These are phyloP conservation scores for Xenotilapia leptura DNA, from an alignment of 2,113 vertebrate genomes.

Conservation along the genomic window DNA sequence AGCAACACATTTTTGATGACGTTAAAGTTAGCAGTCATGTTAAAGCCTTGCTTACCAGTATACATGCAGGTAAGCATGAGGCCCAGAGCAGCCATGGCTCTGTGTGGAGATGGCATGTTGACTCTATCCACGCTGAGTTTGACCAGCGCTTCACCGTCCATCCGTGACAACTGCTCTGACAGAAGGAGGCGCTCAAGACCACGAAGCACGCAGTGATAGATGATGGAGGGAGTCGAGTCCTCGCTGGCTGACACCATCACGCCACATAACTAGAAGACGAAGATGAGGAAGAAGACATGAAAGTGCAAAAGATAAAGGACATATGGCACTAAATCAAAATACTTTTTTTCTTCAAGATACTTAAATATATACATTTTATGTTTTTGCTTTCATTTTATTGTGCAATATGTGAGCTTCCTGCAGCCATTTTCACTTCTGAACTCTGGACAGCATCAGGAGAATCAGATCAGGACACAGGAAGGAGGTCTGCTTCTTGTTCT, in stretches of 20 bases:
- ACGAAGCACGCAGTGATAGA: slow-evolving; percentile 92
- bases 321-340: background rate
- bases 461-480: background rate
- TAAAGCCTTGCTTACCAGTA: slow-evolving; percentile 76
- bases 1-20: background rate
- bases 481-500: background rate
- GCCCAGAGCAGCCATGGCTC: slow-evolving; percentile 95
- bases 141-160: slow-evolving; percentile 88
- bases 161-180: slow-evolving; percentile 90
- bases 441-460: background rate
- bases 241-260: slow-evolving; percentile 93
- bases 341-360: background rate
- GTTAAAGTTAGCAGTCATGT: background rate
- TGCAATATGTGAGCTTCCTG: background rate
- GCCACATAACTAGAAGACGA: slow-evolving; percentile 79
- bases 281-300: background rate
- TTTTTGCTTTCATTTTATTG: background rate
- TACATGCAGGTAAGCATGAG: slow-evolving; percentile 99
- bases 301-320: background rate
- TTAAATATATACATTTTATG: background rate
- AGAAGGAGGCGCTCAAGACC: slow-evolving; percentile 93
- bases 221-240: slow-evolving; percentile 87
- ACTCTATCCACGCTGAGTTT: slow-evolving; percentile 95
- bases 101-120: slow-evolving; percentile 92
- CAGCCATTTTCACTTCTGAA: background rate